Percentiles rank a stretch among this genome's conserved stretches.
phyloP scores from a whole-genome alignment of 53 echinoderm and acorn worm genomes.

The Mesocentrotus franciscanus region DNA sequence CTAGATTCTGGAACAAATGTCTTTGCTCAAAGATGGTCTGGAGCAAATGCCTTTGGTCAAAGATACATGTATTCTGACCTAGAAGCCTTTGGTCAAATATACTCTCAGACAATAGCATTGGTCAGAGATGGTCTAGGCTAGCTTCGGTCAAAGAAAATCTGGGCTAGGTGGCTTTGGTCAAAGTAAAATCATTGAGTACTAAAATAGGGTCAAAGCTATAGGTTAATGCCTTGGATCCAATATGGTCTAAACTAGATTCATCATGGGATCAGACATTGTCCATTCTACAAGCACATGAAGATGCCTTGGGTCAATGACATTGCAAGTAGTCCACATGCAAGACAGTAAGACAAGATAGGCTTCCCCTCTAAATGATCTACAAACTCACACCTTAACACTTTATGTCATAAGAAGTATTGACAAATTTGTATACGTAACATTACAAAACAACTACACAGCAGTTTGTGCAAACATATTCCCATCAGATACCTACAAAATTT shows the following conservation, averaged over 20 bases:
- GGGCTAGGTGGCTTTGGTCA: not conserved
- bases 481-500: not conserved
- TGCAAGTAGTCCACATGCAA: no score
- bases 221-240: not conserved
- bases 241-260: not conserved
- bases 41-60: not conserved
- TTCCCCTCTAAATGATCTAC: no score
- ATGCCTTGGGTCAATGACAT: no score
- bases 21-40: not conserved
- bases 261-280: no score
- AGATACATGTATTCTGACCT: not conserved
- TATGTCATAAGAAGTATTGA: no score
- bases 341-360: no score
- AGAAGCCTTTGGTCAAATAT: not conserved
- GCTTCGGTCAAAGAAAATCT: not conserved
- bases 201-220: not conserved
- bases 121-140: not conserved
- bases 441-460: no score
- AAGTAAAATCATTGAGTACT: not conserved
- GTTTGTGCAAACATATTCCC: no score
- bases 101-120: not conserved
- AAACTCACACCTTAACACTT: no score
- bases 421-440: no score
- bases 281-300: no score
- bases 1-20: not conserved